Percentiles rank a stretch among this genome's conserved stretches.
These are phyloP conservation scores for Pituophis catenifer DNA, from an alignment of 2,113 vertebrate species.

Conservation along the genomic window DNA sequence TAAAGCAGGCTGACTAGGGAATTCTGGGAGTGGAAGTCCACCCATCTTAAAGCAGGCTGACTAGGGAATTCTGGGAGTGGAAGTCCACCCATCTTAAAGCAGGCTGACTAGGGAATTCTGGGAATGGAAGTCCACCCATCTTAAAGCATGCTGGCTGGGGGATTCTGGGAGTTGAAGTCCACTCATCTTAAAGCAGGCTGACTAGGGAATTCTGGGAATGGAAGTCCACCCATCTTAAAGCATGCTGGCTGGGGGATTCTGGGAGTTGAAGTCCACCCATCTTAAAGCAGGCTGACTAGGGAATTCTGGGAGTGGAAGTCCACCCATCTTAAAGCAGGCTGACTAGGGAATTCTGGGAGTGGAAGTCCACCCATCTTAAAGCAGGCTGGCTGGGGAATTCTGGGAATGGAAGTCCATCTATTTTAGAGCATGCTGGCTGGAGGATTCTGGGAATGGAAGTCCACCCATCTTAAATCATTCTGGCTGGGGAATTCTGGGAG, in stretches of 20 bases:
- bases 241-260: not conserved
- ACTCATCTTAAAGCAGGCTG: not conserved
- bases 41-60: no score
- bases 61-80: not conserved
- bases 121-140: no score
- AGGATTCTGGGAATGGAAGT: no score
- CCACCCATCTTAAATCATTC: no score
- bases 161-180: not conserved
- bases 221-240: not conserved
- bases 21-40: no score
- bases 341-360: not conserved
- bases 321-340: not conserved
- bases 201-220: not conserved
- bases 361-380: not conserved
- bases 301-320: not conserved
- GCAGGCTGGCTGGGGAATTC: not conserved
- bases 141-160: not conserved
- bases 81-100: not conserved
- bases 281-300: fast-evolving
- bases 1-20: no score
- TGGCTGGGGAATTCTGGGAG: no score
- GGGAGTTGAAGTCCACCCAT: not conserved
- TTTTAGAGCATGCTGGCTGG: no score
- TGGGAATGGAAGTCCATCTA: not conserved
- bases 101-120: no score